Percentiles rank a stretch among this genome's conserved stretches.
Evolutionary conservation across 2,888 invertebrate genomes (phyloP).

Genomic region (Synanthedon tipuliformis): DNA sequence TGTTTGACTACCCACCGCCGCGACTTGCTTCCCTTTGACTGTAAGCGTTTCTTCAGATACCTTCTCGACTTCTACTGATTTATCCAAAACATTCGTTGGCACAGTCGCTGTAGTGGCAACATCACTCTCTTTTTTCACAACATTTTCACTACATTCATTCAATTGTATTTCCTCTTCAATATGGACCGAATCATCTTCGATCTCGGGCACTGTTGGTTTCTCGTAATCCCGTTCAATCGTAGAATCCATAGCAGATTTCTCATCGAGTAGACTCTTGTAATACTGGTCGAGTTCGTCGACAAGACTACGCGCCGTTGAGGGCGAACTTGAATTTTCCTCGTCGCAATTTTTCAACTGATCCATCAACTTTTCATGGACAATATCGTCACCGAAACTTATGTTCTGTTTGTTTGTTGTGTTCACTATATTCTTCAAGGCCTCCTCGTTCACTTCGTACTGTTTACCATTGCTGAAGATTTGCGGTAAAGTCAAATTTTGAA

Average conservation of each 20-base stretch:
- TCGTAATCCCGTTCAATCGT: neutral
- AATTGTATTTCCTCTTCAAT: neutral
- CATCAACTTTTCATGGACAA: slow-evolving; percentile 36
- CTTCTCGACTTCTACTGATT: neutral
- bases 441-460: slow-evolving; percentile 59
- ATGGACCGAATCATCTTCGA: slow-evolving; percentile 12
- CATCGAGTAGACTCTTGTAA: slow-evolving; percentile 33
- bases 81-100: neutral
- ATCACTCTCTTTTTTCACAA: neutral
- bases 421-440: slow-evolving; percentile 48
- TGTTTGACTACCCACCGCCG: neutral
- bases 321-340: slow-evolving; percentile 32
- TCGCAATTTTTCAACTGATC: slow-evolving; percentile 40
- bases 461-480: slow-evolving; percentile 53
- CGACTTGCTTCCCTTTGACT: neutral
- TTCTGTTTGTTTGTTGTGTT: slow-evolving; percentile 30
- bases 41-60: neutral
- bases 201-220: slow-evolving; percentile 2
- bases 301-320: slow-evolving; percentile 55
- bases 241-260: neutral
- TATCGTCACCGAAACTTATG: slow-evolving; percentile 21
- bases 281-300: slow-evolving; percentile 58
- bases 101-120: neutral
- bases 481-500: slow-evolving; percentile 45
- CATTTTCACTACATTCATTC: neutral